Evolutionary conservation across 2,797 vertebrate genomes (phyloP).

Genomic region (Eptatretus atami): DNA sequence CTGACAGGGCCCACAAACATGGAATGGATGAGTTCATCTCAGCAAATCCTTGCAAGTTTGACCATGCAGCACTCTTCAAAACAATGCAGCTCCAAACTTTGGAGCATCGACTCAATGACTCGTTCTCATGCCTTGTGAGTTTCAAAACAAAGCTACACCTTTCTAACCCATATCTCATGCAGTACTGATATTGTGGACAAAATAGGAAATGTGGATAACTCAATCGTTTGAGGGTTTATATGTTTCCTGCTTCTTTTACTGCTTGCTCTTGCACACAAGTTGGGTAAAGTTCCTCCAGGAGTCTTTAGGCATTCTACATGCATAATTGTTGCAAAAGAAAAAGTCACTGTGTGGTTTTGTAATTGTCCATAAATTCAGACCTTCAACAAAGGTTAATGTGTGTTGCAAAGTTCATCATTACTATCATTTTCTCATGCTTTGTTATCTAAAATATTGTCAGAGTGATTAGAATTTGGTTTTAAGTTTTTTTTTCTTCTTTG

Average conservation of each 20-base stretch:
- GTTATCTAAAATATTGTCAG: background rate
- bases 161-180: no score
- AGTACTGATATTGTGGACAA: conserved; percentile 12
- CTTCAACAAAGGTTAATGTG: background rate
- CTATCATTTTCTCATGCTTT: background rate
- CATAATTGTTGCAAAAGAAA: conserved; percentile 8
- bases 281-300: background rate
- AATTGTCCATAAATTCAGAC: background rate
- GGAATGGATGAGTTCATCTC: conserved; percentile 99
- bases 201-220: conserved; percentile 14
- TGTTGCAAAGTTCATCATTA: background rate
- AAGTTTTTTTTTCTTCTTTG: background rate
- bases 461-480: conserved; percentile 12
- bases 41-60: conserved; percentile 89
- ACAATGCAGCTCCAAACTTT: conserved; percentile 78
- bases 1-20: conserved; percentile 95
- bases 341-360: background rate
- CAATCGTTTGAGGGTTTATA: conserved; percentile 18
- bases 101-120: conserved; percentile 97
- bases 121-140: conserved; percentile 94
- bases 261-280: conserved; percentile 10
- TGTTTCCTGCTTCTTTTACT: conserved; percentile 31
- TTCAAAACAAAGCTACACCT: no score
- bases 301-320: background rate
- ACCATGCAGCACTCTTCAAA: conserved; percentile 86